Conservation (phyloP, 2,113 vertebrate genomes). For the Clarias batrachus region DNA sequence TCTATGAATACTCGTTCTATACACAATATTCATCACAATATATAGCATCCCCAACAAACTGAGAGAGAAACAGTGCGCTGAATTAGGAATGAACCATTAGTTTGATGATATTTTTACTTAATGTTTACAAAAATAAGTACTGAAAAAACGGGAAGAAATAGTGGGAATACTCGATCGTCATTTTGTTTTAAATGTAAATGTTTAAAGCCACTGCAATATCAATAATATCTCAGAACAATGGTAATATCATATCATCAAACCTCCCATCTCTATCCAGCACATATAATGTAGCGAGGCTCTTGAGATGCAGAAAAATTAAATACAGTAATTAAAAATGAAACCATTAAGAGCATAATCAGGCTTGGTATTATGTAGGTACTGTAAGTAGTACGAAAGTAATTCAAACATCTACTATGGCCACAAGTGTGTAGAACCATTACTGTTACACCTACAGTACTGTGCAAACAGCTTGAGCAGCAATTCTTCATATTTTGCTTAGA, state of each 20-base stretch:
- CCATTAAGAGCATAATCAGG: not conserved
- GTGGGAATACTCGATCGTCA: too few species aligned
- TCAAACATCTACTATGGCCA: not conserved
- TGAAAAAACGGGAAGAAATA: too few species aligned
- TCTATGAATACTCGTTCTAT: not conserved
- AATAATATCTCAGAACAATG: not conserved
- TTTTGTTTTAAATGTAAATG: not conserved
- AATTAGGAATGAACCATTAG: too few species aligned
- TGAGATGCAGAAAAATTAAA: not conserved
- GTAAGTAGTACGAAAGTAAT: not conserved
- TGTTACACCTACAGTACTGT: not conserved
- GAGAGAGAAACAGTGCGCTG: not conserved
- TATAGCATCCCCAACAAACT: not conserved
- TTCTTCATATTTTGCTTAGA: too few species aligned
- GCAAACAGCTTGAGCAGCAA: too few species aligned
- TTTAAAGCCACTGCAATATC: not conserved
- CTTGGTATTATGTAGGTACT: not conserved
- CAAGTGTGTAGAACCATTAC: not conserved
- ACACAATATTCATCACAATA: not conserved
- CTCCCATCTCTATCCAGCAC: not conserved
- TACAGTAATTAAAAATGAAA: not conserved
- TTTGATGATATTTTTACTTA: too few species aligned
- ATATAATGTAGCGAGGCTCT: not conserved
- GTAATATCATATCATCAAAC: not conserved
- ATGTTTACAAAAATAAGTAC: too few species aligned